Conservation (phyloP, 2,113 vertebrate genomes). For the Heteronetta atricapilla region DNA sequence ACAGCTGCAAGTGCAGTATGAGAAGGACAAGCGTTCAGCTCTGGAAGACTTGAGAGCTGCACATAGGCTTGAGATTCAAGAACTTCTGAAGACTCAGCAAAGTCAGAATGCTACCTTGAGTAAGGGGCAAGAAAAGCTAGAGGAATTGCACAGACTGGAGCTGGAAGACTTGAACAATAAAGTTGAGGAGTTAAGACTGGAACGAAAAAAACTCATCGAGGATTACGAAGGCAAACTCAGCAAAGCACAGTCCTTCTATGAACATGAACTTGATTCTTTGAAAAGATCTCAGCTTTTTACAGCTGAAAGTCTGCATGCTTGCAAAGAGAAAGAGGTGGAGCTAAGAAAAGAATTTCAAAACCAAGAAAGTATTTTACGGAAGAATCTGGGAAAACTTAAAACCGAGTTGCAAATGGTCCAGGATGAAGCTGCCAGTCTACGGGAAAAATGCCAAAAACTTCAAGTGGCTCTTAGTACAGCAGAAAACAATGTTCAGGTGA, state of each 20-base stretch:
- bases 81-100: slow-evolving; percentile 90
- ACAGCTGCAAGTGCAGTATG: slow-evolving; percentile 89
- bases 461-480: slow-evolving; percentile 84
- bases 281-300: slow-evolving; percentile 96
- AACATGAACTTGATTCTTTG: slow-evolving; percentile 94
- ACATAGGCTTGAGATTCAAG: slow-evolving; percentile 91
- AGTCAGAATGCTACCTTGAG: slow-evolving; percentile 87
- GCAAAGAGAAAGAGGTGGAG: slow-evolving; percentile 95
- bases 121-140: slow-evolving; percentile 91
- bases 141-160: slow-evolving; percentile 88
- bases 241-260: slow-evolving; percentile 96
- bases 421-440: slow-evolving; percentile 90
- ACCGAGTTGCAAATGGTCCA: slow-evolving; percentile 88
- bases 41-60: slow-evolving; percentile 88
- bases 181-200: slow-evolving; percentile 89
- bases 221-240: slow-evolving; percentile 94
- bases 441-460: slow-evolving; percentile 91
- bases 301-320: slow-evolving; percentile 91
- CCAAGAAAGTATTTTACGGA: slow-evolving; percentile 92
- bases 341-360: slow-evolving; percentile 93
- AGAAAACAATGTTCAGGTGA: slow-evolving; percentile 89
- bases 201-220: slow-evolving; percentile 92
- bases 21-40: slow-evolving; percentile 89
- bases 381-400: slow-evolving; percentile 87
- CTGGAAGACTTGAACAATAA: slow-evolving; percentile 87